Percentiles rank a stretch among this genome's conserved stretches.
phyloP scores from a whole-genome alignment of 2,888 invertebrate species.

The Lissocephala sabroskyi region DNA sequence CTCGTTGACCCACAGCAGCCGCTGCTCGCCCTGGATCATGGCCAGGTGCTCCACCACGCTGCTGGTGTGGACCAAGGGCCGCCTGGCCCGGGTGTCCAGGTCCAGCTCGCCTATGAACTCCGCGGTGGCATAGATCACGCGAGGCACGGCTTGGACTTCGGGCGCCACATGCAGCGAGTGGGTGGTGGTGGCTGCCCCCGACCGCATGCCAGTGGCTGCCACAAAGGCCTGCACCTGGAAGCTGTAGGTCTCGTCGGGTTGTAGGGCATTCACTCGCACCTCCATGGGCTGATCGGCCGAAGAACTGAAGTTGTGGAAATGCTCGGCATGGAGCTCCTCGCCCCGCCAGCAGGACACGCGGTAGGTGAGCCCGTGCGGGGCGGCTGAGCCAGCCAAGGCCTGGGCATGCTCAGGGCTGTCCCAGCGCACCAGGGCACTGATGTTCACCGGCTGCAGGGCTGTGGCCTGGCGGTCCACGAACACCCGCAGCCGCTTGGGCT shows the following conservation, averaged over 20 bases:
- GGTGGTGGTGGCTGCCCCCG: conserved; percentile 78
- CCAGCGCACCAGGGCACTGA: conserved; percentile 85
- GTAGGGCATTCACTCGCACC: conserved; percentile 75
- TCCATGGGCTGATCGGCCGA: conserved; percentile 67
- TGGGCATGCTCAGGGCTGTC: conserved; percentile 78
- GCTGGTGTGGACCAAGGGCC: conserved; percentile 77
- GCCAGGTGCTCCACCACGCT: conserved; percentile 79
- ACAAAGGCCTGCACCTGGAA: conserved; percentile 86
- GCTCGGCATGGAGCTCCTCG: conserved; percentile 50
- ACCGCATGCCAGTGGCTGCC: conserved; percentile 84
- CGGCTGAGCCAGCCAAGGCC: conserved; percentile 66
- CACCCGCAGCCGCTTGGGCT: conserved; percentile 81
- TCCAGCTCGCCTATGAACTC: conserved; percentile 84
- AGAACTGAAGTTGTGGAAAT: conserved; percentile 45
- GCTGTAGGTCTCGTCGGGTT: conserved; percentile 78
- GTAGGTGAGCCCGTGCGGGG: conserved; percentile 75
- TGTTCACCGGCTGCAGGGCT: conserved; percentile 57
- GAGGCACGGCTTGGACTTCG: conserved; percentile 84
- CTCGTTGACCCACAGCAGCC: conserved; percentile 86
- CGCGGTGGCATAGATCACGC: conserved; percentile 81
- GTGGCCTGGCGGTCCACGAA: conserved; percentile 78
- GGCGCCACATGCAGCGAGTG: conserved; percentile 79
- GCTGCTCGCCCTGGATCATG: conserved; percentile 78
- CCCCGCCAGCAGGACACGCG: conserved; percentile 77
- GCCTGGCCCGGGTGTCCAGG: conserved; percentile 80